Conservation (phyloP, 2,113 vertebrate genomes). For the Acanthisitta chloris region DNA sequence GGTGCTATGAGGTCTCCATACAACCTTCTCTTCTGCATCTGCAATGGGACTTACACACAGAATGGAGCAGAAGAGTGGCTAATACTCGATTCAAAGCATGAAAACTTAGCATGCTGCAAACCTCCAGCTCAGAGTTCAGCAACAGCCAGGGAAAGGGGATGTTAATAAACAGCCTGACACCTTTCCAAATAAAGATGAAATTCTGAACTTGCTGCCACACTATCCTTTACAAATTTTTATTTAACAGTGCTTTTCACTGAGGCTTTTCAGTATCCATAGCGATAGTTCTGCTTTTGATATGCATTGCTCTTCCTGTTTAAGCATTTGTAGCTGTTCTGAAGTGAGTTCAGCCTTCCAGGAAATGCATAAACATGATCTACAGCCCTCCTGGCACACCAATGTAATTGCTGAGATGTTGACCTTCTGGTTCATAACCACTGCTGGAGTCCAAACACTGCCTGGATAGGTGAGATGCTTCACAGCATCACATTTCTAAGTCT, state of each 20-base stretch:
- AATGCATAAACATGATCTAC: constrained; percentile 9
- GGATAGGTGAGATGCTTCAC: background rate
- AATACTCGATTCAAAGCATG: background rate
- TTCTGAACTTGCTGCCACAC: background rate
- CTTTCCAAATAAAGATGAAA: background rate
- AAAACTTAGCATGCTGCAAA: background rate
- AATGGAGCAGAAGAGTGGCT: background rate
- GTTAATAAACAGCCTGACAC: background rate
- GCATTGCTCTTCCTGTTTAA: background rate
- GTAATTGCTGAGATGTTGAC: background rate
- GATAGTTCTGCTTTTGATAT: background rate
- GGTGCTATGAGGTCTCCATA: no score
- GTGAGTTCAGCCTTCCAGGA: constrained; percentile 2
- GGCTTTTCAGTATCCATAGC: constrained; percentile 3
- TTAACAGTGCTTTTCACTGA: background rate
- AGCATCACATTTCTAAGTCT: background rate
- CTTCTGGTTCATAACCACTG: background rate
- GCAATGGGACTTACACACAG: background rate
- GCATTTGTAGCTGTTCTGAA: background rate
- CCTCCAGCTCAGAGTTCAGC: background rate
- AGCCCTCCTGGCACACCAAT: background rate
- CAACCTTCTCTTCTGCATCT: no score
- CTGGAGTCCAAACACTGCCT: background rate
- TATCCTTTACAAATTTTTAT: background rate
- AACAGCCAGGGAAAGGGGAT: background rate